Base-by-base conservation (phyloP, 2,113 vertebrate species). In the Asarcornis scutulata region DNA sequence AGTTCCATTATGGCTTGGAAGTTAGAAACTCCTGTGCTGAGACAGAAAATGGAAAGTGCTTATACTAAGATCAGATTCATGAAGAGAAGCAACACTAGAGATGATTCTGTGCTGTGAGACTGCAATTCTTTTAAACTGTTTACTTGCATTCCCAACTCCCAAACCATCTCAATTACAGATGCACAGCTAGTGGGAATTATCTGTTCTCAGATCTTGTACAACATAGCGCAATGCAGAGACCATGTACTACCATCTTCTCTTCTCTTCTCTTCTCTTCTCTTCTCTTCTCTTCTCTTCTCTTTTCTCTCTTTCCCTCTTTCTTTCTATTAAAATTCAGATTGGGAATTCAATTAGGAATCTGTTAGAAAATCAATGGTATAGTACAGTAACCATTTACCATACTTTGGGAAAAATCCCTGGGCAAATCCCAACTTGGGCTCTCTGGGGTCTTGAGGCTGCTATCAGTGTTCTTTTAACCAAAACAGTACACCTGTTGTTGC, bases 11-110 rank as follows among this genome's bases (percentile, higher is more conserved):
- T 62, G 9, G 38, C 12, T 74, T 87, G n/a, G 29, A 92, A 84
- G 48, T 38, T 66, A 69, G 80, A 85, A 85, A 83, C 42, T 20
- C 38, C 89, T 2, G 3, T 52, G 36, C 38, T 76, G 80, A 83
- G 63, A 88, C 18, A 90, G 66, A 68, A 94, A 92, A 78, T 63
- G 64, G 82, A 85, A 88, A 80, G 44, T 74, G 27, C 53, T 93
- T 95, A 36, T 58, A 32, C 50, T 46, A 62, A 82, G 38, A 72
- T 71, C 29, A 77, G 15, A 21, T 89, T 62, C 79, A 50, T 73
- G 82, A 85, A 91, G 8, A 75, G 36, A 87, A 79, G 14, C 9
- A 69, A 31, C 21, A 36, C 8, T 17, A 4, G 32, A 79, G 4
- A 22, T 48, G 40, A 56, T 53, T 58, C 36, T 36, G 66, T 42